Evolutionary conservation across 2,797 vertebrate genomes (phyloP).

Genomic region (Enteromius trimaculatus): DNA sequence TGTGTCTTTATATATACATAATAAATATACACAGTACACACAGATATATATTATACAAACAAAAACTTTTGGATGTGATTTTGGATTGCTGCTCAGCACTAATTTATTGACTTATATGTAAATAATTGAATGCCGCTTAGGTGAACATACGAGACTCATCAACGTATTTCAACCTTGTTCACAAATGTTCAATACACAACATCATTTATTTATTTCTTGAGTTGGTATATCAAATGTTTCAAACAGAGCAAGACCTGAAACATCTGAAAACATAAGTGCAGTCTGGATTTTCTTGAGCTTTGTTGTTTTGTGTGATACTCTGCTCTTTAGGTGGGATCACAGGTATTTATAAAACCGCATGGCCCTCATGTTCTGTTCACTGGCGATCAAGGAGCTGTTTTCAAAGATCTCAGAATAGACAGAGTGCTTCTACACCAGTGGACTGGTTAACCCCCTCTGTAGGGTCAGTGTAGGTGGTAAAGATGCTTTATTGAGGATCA

Average conservation of each 20-base stretch:
- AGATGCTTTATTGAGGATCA: conserved; percentile 14
- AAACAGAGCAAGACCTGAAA: not conserved
- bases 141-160: not conserved
- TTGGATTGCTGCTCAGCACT: too few relatives aligned
- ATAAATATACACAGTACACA: too few relatives aligned
- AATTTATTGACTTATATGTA: too few relatives aligned
- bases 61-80: too few relatives aligned
- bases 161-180: not conserved
- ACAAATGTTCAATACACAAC: not conserved
- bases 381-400: conserved; percentile 22
- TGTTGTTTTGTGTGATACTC: not conserved
- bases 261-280: not conserved
- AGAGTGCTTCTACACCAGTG: not conserved
- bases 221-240: not conserved
- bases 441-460: conserved; percentile 17
- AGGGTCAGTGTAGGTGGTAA: conserved; percentile 10
- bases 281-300: not conserved
- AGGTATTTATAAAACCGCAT: conserved; percentile 9
- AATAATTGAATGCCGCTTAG: not conserved
- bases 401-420: conserved; percentile 40
- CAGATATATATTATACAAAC: too few relatives aligned
- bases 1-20: too few relatives aligned
- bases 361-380: conserved; percentile 2
- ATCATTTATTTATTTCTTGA: not conserved
- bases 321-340: conserved; percentile 11